Evolutionary conservation across 1,140 invertebrate species (phyloP).

Genomic region (Drosophila miranda): DNA sequence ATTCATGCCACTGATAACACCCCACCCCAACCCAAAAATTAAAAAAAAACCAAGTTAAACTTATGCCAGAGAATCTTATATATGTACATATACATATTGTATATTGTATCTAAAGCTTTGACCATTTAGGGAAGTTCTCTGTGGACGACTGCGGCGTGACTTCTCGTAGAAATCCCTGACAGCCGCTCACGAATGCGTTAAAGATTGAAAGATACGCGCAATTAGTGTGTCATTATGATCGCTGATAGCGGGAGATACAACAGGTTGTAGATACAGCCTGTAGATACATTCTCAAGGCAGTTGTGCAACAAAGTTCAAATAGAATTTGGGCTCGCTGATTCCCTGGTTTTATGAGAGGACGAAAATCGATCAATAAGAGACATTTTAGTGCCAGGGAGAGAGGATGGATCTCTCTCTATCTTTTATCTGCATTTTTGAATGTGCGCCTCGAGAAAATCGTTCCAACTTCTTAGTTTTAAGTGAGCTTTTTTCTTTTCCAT

Average conservation of each 20-base stretch:
- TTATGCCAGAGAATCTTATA: not conserved
- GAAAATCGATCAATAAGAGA: too few relatives aligned
- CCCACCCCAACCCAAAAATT: not conserved
- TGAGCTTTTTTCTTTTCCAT: too few relatives aligned
- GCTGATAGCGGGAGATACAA: slow-evolving; percentile 30
- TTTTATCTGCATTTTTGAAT: too few relatives aligned
- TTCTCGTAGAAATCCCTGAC: slow-evolving; percentile 9
- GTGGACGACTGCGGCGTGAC: slow-evolving; percentile 14
- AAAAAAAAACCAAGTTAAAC: not conserved
- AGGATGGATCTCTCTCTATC: too few relatives aligned
- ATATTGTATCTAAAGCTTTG: slow-evolving; percentile 6
- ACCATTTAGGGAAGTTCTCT: slow-evolving; percentile 36
- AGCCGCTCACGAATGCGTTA: slow-evolving; percentile 20
- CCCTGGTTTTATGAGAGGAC: too few relatives aligned
- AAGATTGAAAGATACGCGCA: slow-evolving; percentile 37
- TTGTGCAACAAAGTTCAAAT: too few relatives aligned
- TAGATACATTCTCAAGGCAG: too few relatives aligned
- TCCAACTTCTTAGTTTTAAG: too few relatives aligned
- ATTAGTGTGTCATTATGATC: slow-evolving; percentile 59
- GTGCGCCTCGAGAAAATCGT: too few relatives aligned
- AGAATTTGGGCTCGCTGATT: too few relatives aligned
- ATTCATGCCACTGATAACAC: slow-evolving; percentile 76
- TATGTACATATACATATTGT: not conserved
- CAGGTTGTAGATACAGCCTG: slow-evolving; percentile 19
- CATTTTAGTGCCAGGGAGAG: too few relatives aligned